Evolutionary conservation across 2,113 vertebrate genomes (phyloP), one percentile per base, ranked within the genome.

Genomic region (Bos taurus): DNA sequence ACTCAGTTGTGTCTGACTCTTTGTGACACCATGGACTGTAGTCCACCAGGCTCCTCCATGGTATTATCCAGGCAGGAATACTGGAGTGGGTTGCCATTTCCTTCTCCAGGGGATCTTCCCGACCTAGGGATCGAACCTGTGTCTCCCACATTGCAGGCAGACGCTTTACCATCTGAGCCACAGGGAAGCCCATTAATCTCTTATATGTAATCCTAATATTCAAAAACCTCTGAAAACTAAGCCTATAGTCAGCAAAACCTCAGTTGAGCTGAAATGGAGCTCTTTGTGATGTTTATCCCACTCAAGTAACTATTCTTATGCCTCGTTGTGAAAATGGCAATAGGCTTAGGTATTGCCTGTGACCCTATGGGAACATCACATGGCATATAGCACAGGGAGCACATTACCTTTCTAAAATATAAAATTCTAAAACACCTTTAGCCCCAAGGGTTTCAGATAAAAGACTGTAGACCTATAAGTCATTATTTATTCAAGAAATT

Each of bases 321-420:
- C 71, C 57, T 74, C 6, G 4, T 4, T 43, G 14, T 4, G 43
- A 13, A 88, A 80, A 86, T 54, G 19, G n/a, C 48, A 83, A 3
- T 21, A 30, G 59, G 30, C 26, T 28, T 60, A 21, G 57, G 52
- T 19, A 16, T 17, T 26, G 16, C 26, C 46, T 10, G 43, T 59
- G 56, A 50, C 13, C 28, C 89, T 71, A 6, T 0, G 17, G 10
- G n/a, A 83, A 83, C 11, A 30, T 36, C 85, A 67, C 2, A 14
- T 0, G 48, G 1, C 19, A 2, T 14, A 16, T 0, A 43, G 36
- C 6, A 71, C 2, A 46, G 25, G 14, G 10, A 30, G 40, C 33
- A 52, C 5, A 16, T 2, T 23, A 17, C 26, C 28, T 16, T 52
- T 60, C 16, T 62, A 9, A 94, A 96, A 74, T 46, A n/a, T 74